Conservation (phyloP, 2,888 invertebrate species). For the Emmelina monodactyla region DNA sequence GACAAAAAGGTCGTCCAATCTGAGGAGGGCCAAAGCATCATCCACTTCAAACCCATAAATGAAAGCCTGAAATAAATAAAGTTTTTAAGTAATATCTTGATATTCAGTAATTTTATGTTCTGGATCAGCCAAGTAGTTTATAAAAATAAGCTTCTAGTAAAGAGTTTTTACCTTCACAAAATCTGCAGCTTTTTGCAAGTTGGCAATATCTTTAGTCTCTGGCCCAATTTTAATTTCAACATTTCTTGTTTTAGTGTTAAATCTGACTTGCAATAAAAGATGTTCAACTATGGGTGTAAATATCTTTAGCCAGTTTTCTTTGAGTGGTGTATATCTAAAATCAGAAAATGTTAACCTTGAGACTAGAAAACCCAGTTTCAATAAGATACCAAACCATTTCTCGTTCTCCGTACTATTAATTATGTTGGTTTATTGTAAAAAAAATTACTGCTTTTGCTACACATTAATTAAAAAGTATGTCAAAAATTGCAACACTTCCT, state of each 20-base stretch:
- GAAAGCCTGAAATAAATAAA: constrained; percentile 72
- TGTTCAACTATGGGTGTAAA: constrained; percentile 97
- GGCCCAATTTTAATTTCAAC: constrained; percentile 83
- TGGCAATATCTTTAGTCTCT: constrained; percentile 84
- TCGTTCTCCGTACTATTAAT: too few relatives aligned
- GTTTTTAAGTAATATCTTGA: constrained; percentile 1
- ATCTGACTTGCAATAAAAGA: constrained; percentile 90
- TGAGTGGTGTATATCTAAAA: constrained; percentile 86
- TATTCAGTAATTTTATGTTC: neutral
- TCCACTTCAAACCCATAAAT: constrained; percentile 96
- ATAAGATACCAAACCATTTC: too few relatives aligned
- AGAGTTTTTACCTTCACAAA: constrained; percentile 84
- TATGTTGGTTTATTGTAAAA: too few relatives aligned
- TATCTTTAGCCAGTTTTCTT: constrained; percentile 97
- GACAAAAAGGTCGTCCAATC: constrained; percentile 95
- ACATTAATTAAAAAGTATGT: too few relatives aligned
- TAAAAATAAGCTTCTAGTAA: too few relatives aligned
- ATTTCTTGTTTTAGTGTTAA: constrained; percentile 89
- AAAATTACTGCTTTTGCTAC: too few relatives aligned
- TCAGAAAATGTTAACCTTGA: too few relatives aligned
- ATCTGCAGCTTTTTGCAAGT: constrained; percentile 97
- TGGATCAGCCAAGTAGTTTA: neutral
- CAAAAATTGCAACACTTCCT: too few relatives aligned
- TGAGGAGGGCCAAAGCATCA: constrained; percentile 91
- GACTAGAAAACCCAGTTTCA: too few relatives aligned